Percentiles rank a stretch among this genome's conserved stretches.
These are phyloP conservation scores for Noturus placidus DNA, from an alignment of 2,113 vertebrate species.

Conservation along the genomic window DNA sequence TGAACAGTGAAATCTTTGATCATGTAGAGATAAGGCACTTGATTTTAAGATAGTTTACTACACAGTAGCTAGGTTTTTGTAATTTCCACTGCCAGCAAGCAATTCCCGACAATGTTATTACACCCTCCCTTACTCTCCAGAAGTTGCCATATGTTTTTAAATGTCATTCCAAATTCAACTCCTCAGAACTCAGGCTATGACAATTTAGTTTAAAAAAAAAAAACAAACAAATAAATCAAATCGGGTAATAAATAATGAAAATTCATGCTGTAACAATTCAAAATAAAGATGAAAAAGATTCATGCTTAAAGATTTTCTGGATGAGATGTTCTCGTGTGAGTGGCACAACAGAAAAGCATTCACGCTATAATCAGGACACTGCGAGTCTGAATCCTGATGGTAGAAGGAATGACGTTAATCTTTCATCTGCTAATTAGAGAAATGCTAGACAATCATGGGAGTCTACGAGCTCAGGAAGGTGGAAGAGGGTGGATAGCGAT, in stretches of 20 bases:
- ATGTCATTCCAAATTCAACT: not conserved
- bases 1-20: not conserved
- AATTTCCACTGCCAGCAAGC: not conserved
- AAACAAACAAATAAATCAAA: too few species aligned
- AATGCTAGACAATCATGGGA: not conserved
- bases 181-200: too few species aligned
- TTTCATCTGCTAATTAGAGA: not conserved
- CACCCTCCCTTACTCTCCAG: not conserved
- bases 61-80: not conserved
- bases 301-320: not conserved
- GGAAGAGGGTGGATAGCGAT: not conserved
- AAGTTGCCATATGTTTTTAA: not conserved
- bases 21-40: not conserved
- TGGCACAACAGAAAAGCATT: not conserved
- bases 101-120: not conserved
- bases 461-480: not conserved
- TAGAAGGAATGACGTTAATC: not conserved
- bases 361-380: not conserved
- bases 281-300: not conserved
- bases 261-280: too few species aligned
- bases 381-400: not conserved
- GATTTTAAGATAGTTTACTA: too few species aligned
- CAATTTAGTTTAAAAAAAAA: too few species aligned
- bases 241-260: too few species aligned
- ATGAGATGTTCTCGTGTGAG: not conserved